Evolutionary conservation across 2,888 invertebrate genomes (phyloP).

Genomic region (Oxystoma pomonae): DNA sequence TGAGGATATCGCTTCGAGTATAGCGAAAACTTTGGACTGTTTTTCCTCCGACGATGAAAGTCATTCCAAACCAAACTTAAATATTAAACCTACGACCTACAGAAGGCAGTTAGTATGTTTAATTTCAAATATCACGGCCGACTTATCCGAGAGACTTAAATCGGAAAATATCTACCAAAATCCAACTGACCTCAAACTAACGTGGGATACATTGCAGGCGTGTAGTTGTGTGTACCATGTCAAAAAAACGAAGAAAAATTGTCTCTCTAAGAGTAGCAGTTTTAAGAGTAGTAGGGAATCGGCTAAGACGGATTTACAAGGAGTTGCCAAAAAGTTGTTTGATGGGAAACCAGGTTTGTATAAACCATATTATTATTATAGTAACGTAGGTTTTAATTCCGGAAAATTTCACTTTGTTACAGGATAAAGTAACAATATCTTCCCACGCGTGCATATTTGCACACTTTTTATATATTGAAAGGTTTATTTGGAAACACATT

Average conservation of each 20-base stretch:
- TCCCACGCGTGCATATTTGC: too few species aligned
- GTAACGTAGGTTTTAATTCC: too few species aligned
- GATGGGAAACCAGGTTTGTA: constrained; percentile 40
- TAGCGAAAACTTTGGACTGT: constrained; percentile 45
- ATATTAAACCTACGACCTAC: constrained; percentile 45
- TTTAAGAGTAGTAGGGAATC: constrained; percentile 38
- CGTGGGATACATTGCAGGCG: constrained; percentile 54
- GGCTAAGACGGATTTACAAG: constrained; percentile 33
- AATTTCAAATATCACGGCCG: constrained; percentile 42
- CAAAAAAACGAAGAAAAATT: constrained; percentile 52
- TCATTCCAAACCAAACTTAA: constrained; percentile 32
- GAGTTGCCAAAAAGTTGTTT: constrained; percentile 44
- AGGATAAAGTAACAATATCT: too few species aligned
- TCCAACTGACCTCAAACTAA: not conserved
- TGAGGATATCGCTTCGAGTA: constrained; percentile 33
- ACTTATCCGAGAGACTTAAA: constrained; percentile 37
- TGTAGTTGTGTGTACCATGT: constrained; percentile 64
- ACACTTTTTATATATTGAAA: too few species aligned
- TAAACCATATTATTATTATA: too few species aligned
- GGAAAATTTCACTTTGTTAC: too few species aligned
- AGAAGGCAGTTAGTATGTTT: constrained; percentile 51
- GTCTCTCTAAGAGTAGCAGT: constrained; percentile 49
- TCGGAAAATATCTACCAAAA: not conserved
- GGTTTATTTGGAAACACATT: too few species aligned
- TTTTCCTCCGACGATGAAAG: constrained; percentile 59